Evolutionary conservation across 2,797 vertebrate species (phyloP).

Genomic region (Vireo griseus): DNA sequence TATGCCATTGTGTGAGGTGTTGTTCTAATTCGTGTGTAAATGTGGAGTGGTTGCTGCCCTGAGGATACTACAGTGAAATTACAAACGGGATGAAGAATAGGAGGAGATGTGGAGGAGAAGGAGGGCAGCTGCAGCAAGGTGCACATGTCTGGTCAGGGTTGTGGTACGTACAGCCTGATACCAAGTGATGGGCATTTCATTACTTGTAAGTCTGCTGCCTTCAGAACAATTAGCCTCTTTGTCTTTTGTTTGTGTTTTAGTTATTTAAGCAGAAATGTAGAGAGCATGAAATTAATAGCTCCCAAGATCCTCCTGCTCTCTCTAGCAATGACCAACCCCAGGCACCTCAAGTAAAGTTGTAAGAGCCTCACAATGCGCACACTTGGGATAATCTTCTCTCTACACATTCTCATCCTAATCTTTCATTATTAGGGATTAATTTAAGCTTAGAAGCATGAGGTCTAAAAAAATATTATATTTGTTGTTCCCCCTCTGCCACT

Average conservation of each 20-base stretch:
- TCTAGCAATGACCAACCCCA: background rate
- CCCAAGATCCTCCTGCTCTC: background rate
- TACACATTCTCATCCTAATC: background rate
- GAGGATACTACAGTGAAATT: constrained; percentile 54
- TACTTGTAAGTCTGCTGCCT: background rate
- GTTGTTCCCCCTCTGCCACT: background rate
- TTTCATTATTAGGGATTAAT: constrained; percentile 54
- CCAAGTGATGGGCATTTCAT: background rate
- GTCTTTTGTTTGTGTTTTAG: background rate
- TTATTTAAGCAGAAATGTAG: background rate
- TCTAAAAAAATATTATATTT: background rate
- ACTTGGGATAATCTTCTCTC: constrained; percentile 43
- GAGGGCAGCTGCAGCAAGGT: background rate
- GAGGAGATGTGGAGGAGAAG: background rate
- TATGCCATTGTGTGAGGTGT: constrained; percentile 46
- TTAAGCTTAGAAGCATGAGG: constrained; percentile 29
- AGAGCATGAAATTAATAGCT: background rate
- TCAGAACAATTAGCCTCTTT: background rate
- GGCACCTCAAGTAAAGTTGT: background rate
- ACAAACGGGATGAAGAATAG: constrained; percentile 29
- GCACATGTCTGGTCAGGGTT: background rate
- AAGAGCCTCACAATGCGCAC: constrained; percentile 24
- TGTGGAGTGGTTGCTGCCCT: constrained; percentile 51
- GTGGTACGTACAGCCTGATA: background rate
- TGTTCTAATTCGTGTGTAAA: constrained; percentile 63